Percentiles rank a stretch among this genome's conserved stretches.
phyloP scores from a whole-genome alignment of 2,113 vertebrate genomes.

The Mesocricetus auratus region DNA sequence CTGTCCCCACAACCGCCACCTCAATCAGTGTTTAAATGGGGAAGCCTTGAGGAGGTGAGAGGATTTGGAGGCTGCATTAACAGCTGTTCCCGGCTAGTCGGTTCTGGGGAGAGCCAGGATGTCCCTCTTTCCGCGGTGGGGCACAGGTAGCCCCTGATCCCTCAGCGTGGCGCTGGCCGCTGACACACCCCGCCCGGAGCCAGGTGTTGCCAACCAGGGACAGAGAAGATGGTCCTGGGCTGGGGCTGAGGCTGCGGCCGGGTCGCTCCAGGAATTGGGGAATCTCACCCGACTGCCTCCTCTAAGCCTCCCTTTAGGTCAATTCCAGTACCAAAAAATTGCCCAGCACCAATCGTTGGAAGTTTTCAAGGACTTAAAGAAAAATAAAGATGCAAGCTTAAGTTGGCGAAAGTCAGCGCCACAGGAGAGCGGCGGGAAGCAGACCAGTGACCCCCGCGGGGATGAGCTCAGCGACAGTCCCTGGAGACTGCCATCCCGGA shows the following conservation, averaged over 20 bases:
- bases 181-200: conserved; percentile 58
- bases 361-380: conserved; percentile 72
- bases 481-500: background rate
- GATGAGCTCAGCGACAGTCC: conserved; percentile 16
- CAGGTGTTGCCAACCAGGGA: conserved; percentile 32
- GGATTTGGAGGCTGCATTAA: background rate
- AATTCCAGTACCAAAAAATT: conserved; percentile 7
- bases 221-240: background rate
- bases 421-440: background rate
- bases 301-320: conserved; percentile 12
- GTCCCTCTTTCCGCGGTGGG: background rate
- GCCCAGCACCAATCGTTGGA: background rate
- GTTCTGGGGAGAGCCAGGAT: background rate
- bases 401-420: conserved; percentile 60
- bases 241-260: background rate
- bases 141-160: conserved; percentile 42
- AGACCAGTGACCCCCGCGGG: background rate
- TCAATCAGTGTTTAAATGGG: background rate
- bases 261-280: background rate
- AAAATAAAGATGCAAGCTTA: conserved; percentile 49
- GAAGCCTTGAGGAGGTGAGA: background rate
- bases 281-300: background rate
- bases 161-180: background rate
- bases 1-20: background rate
- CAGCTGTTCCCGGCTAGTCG: conserved; percentile 37